phyloP scores from a whole-genome alignment of 2,888 invertebrate species.

The Erebia ligea region DNA sequence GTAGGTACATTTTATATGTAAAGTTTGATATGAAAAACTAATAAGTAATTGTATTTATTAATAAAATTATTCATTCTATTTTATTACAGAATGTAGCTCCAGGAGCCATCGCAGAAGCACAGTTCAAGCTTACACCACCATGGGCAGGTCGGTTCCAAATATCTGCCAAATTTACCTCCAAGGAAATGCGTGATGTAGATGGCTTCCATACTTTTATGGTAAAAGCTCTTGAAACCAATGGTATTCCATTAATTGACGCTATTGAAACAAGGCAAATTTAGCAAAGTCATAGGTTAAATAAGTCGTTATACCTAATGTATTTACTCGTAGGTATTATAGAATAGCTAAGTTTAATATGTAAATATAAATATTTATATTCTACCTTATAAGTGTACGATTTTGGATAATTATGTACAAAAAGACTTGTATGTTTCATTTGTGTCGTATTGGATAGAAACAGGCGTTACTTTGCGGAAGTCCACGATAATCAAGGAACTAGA shows the following conservation, averaged over 20 bases:
- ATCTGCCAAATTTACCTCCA: slow-evolving; percentile 93
- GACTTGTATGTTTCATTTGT: too few relatives aligned
- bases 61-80: not conserved
- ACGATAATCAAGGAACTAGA: too few relatives aligned
- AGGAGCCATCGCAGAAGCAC: slow-evolving; percentile 87
- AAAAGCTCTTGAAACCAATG: slow-evolving; percentile 72
- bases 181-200: slow-evolving; percentile 94
- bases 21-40: too few relatives aligned
- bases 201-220: slow-evolving; percentile 92
- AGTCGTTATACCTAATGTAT: not conserved
- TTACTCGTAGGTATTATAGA: not conserved
- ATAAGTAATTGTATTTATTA: too few relatives aligned
- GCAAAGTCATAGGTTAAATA: slow-evolving; percentile 11
- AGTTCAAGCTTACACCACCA: slow-evolving; percentile 90
- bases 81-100: slow-evolving; percentile 80
- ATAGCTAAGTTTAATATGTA: not conserved
- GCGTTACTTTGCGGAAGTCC: too few relatives aligned
- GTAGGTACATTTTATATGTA: too few relatives aligned
- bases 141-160: slow-evolving; percentile 92
- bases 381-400: not conserved
- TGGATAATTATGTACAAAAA: too few relatives aligned
- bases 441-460: too few relatives aligned
- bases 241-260: slow-evolving; percentile 54
- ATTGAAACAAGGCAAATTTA: slow-evolving; percentile 59
- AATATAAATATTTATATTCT: not conserved